Base-by-base conservation (phyloP, 2,113 vertebrate genomes). In the Ploceus nigricollis region DNA sequence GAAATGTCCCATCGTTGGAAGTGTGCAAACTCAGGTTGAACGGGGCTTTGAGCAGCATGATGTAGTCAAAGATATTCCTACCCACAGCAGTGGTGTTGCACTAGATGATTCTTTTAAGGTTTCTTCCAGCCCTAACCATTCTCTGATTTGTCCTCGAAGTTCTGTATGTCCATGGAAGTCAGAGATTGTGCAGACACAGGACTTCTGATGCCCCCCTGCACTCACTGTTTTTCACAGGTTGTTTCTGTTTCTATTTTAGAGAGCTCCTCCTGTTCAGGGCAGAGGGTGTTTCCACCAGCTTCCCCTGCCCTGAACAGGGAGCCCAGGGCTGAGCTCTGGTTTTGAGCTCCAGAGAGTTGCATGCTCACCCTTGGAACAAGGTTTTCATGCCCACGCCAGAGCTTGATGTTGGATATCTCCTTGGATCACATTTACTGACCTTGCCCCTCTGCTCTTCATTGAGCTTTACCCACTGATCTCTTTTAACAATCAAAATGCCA, bases 121-220 rank as follows among this genome's bases (percentile, higher is more conserved):
- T 23, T 22, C 16, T 87, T 95, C 51, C n/a, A 56, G 21, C 9
- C 6, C 24, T 56, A 54, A 23, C 6, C 30, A 13, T 66, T 42
- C n/a, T 50, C 16, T 35, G 40, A n/a, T 68, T 66, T 64, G 1
- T 61, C 30, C 39, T 63, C 28, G 58, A 12, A 33, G 31, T 33
- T 82, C 57, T 71, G 8, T 16, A 9, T 17, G 35, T 40, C 63
- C 2, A 1, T 24, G 28, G 22, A n/a, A 71, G n/a, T 53, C 39
- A 53, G 57, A 54, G 31, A 28, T 9, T 76, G 57, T 14, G 7
- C n/a, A 65, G 54, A 66, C 18, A 37, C 15, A 44, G 56, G 23
- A 42, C 18, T 90, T 56, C 44, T 65, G 37, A 21, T 4, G 18
- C 6, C 5, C 3, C 7, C 4, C 54, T 65, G 27, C 0, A 0